These are phyloP conservation scores for Gnatocerus cornutus DNA, from an alignment of 2,888 invertebrate genomes.

Conservation along the genomic window DNA sequence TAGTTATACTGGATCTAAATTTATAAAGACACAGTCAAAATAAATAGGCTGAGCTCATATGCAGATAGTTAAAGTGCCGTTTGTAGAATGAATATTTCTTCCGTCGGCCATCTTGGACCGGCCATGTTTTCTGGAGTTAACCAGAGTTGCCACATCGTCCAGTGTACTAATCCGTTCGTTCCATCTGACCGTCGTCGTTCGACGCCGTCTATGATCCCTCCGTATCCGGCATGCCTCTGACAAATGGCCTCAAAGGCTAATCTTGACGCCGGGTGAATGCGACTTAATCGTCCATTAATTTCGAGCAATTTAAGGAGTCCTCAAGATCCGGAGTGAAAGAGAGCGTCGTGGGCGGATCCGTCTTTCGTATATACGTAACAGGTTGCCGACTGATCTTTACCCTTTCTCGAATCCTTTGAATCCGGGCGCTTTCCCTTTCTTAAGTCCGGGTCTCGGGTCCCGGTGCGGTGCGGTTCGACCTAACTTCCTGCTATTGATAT, in stretches of 20 bases:
- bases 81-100: too few relatives aligned
- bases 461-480: slow-evolving; percentile 56
- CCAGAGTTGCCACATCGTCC: too few relatives aligned
- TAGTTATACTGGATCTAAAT: too few relatives aligned
- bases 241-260: slow-evolving; percentile 44
- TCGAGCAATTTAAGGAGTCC: slow-evolving; percentile 53
- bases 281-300: slow-evolving; percentile 60
- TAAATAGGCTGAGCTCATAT: too few relatives aligned
- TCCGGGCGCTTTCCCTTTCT: slow-evolving; percentile 63
- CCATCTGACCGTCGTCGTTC: neutral
- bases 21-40: too few relatives aligned
- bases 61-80: too few relatives aligned
- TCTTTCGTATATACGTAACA: slow-evolving; percentile 55
- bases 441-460: slow-evolving; percentile 58
- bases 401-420: slow-evolving; percentile 64
- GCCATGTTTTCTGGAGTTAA: too few relatives aligned
- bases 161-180: too few relatives aligned
- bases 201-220: neutral
- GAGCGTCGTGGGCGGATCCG: slow-evolving; percentile 24
- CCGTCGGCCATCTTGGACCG: too few relatives aligned
- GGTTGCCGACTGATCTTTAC: slow-evolving; percentile 64
- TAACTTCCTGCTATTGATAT: slow-evolving; percentile 63
- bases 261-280: slow-evolving; percentile 53
- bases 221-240: slow-evolving; percentile 20
- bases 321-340: slow-evolving; percentile 45